Conservation (phyloP, 1,140 invertebrate genomes). For the Pissodes strobi region DNA sequence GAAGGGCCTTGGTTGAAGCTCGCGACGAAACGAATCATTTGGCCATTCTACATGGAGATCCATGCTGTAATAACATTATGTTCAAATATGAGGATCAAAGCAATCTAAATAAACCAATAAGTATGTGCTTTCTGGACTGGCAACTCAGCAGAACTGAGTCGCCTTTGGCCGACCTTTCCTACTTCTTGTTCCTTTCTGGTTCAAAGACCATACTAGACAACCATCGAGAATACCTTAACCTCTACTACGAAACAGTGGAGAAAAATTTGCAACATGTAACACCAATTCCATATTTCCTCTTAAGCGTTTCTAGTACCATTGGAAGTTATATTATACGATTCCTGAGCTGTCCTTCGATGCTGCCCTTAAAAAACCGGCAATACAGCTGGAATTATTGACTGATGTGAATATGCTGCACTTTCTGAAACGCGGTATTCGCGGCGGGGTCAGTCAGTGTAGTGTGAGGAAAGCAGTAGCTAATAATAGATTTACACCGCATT, state of each 20-base stretch:
- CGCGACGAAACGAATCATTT: no score
- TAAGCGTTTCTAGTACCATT: background rate
- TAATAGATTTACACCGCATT: no score
- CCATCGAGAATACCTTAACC: background rate
- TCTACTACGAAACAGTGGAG: background rate
- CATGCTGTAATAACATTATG: no score
- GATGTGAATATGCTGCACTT: no score
- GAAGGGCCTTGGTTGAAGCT: no score
- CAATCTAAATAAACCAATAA: no score
- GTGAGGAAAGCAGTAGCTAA: no score
- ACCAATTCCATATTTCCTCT: conserved; percentile 9
- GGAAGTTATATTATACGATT: background rate
- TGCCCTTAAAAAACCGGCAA: background rate
- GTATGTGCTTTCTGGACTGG: no score
- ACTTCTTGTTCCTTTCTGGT: conserved; percentile 6
- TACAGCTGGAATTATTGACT: no score
- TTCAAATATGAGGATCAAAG: background rate
- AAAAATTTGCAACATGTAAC: background rate
- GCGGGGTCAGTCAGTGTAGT: no score
- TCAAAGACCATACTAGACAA: conserved; percentile 4
- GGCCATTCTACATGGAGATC: no score
- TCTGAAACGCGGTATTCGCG: no score
- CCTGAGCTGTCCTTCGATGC: background rate
- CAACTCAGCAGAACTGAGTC: background rate
- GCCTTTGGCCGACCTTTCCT: conserved; percentile 3